These are phyloP conservation scores for Drosophila nigritarsus DNA, from an alignment of 2,888 invertebrate species.

Conservation along the genomic window DNA sequence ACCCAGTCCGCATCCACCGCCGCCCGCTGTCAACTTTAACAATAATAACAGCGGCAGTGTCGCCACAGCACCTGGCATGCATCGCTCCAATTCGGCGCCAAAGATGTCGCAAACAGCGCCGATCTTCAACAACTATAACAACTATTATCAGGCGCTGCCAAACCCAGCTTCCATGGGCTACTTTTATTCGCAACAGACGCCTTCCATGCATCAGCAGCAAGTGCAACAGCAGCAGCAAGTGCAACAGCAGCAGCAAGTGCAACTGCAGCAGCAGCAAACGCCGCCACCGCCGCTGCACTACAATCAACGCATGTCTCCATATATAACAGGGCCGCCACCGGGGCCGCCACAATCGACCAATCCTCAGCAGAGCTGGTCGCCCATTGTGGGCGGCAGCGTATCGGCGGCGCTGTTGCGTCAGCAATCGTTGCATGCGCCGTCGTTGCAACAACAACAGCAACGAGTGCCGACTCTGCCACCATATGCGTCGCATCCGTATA, in stretches of 20 bases:
- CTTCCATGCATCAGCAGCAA: constrained; percentile 42
- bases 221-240: constrained; percentile 37
- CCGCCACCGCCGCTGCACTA: constrained; percentile 42
- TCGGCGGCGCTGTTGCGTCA: constrained; percentile 78
- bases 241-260: constrained; percentile 37
- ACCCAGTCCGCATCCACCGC: background rate
- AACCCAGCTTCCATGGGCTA: constrained; percentile 58
- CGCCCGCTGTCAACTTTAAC: constrained; percentile 48
- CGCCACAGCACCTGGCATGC: constrained; percentile 58
- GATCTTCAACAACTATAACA: constrained; percentile 65
- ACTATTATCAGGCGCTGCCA: constrained; percentile 57
- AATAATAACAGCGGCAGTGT: constrained; percentile 51
- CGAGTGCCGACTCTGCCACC: constrained; percentile 48
- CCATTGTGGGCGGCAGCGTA: constrained; percentile 78
- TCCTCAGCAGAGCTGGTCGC: constrained; percentile 81
- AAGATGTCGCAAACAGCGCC: constrained; percentile 66
- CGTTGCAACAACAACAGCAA: constrained; percentile 56
- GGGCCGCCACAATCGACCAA: constrained; percentile 36
- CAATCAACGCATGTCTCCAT: constrained; percentile 64
- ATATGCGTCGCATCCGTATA: constrained; percentile 59
- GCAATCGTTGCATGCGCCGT: constrained; percentile 66
- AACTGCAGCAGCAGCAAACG: constrained; percentile 29
- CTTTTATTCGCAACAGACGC: constrained; percentile 53
- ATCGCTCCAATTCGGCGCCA: constrained; percentile 73
- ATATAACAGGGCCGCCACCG: constrained; percentile 31